These are phyloP conservation scores for Rhipidura dahli DNA, from an alignment of 2,113 vertebrate genomes.

Conservation along the genomic window DNA sequence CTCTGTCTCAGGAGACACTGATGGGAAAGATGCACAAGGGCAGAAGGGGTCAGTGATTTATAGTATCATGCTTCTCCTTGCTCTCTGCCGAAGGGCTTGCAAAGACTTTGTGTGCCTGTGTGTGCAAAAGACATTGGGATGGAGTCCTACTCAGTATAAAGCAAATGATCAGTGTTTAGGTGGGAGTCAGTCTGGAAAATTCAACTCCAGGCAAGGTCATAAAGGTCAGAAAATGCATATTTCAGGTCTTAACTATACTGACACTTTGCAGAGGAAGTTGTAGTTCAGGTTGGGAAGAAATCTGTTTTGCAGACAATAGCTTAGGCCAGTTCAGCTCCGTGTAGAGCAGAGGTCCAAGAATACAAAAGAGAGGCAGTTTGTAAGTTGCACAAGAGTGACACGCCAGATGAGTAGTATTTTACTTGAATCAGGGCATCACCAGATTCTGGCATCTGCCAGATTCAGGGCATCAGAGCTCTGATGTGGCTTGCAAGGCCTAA, in stretches of 20 bases:
- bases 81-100: neutral
- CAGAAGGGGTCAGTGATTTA: neutral
- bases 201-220: neutral
- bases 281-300: neutral
- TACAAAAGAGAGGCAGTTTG: neutral
- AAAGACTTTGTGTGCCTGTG: rapidly evolving
- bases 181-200: neutral
- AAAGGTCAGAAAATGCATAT: neutral
- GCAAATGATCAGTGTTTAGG: neutral
- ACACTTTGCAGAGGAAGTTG: neutral
- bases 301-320: neutral
- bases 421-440: neutral
- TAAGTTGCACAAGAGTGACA: neutral
- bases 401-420: neutral
- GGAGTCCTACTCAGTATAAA: neutral
- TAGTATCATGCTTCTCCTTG: rapidly evolving
- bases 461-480: neutral
- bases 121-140: neutral
- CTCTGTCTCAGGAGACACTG: neutral
- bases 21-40: neutral
- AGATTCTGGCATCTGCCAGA: too few relatives aligned
- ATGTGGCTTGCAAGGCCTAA: neutral
- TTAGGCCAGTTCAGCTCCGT: neutral
- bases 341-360: neutral
- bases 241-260: neutral